A percentile compares a stretch with the other conserved stretches of the same genome.
phyloP scores from a whole-genome alignment of 2,797 vertebrate genomes.

The Mus minutoides region DNA sequence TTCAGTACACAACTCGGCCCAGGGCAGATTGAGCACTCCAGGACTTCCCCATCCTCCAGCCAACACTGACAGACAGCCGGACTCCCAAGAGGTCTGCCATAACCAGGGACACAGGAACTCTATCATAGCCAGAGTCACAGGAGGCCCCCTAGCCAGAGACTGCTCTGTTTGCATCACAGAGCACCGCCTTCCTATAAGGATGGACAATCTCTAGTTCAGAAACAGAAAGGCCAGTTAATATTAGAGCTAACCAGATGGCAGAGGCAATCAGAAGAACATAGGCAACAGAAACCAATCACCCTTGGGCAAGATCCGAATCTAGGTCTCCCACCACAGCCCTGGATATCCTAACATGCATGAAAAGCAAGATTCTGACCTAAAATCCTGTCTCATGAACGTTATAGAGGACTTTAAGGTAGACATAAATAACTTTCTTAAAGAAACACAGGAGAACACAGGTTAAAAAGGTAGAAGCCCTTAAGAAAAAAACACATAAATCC shows the following conservation, averaged over 20 bases:
- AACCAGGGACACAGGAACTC: not conserved
- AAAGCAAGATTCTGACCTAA: not conserved
- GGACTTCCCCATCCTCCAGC: not conserved
- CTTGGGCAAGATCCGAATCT: not conserved
- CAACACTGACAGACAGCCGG: not conserved
- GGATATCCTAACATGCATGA: not conserved
- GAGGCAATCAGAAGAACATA: not conserved
- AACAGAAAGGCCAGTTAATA: not conserved
- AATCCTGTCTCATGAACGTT: not conserved
- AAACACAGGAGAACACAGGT: not conserved
- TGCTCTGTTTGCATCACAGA: not conserved
- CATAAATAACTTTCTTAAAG: not conserved
- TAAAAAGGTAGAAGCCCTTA: not conserved
- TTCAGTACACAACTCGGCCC: not conserved
- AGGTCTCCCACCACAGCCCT: not conserved
- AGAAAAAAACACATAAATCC: not conserved
- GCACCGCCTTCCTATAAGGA: not conserved
- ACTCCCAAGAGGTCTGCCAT: not conserved
- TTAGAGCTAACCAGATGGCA: not conserved
- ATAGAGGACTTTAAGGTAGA: not conserved
- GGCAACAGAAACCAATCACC: not conserved
- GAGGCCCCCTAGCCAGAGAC: not conserved
- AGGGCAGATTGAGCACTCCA: not conserved
- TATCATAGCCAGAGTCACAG: too few relatives aligned
- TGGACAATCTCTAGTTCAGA: not conserved